Evolutionary conservation across 2,113 vertebrate genomes (phyloP).

Genomic region (Tragelaphus imberbis): DNA sequence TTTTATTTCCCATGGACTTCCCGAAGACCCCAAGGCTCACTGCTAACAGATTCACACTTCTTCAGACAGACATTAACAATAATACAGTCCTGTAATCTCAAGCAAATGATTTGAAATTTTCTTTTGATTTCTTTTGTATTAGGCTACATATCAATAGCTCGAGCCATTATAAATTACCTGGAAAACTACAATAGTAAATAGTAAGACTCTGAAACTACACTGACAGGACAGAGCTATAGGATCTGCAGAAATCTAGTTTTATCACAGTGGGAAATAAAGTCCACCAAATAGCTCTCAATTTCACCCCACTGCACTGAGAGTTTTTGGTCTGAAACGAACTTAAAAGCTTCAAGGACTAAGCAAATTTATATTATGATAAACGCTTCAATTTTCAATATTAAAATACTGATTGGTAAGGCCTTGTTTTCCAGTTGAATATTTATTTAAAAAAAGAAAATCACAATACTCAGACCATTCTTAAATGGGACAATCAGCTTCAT

Average conservation of each 20-base stretch:
- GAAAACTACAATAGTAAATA: constrained; percentile 63
- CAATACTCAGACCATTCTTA: not conserved
- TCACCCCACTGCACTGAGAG: not conserved
- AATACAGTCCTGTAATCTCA: constrained; percentile 63
- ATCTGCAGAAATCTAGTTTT: constrained; percentile 57
- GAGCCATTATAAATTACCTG: constrained; percentile 72
- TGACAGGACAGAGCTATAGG: constrained; percentile 17
- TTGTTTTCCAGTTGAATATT: not conserved
- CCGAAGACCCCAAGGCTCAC: constrained; percentile 53
- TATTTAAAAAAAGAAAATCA: not conserved
- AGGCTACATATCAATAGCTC: constrained; percentile 70
- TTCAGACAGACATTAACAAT: constrained; percentile 59
- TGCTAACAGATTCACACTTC: constrained; percentile 59
- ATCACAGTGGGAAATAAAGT: constrained; percentile 33
- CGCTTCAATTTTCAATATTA: not conserved
- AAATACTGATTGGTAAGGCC: not conserved
- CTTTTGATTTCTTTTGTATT: constrained; percentile 69
- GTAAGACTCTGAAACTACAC: constrained; percentile 66
- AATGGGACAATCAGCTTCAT: constrained; percentile 6
- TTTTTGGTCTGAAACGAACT: not conserved
- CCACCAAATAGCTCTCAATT: not conserved
- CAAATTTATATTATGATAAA: constrained; percentile 50
- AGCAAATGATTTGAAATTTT: constrained; percentile 57
- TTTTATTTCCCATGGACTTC: constrained; percentile 52
- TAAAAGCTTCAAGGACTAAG: not conserved